These are phyloP conservation scores for Tipula unca DNA, from an alignment of 2,888 invertebrate genomes.

Conservation along the genomic window DNA sequence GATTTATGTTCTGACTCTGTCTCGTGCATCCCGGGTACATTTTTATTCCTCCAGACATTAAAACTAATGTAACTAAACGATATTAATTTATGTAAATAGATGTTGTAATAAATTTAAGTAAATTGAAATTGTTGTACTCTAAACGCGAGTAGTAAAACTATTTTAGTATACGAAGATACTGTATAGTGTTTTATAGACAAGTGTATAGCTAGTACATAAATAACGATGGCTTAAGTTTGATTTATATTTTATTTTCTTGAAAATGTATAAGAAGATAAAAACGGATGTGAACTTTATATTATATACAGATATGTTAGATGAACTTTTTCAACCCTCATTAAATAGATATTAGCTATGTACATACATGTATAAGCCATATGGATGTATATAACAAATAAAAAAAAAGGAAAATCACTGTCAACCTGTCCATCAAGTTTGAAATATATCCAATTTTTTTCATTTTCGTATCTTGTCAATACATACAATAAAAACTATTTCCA, in stretches of 20 bases:
- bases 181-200: no score
- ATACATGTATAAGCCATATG: not conserved
- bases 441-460: not conserved
- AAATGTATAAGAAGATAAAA: not conserved
- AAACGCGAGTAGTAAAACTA: not conserved
- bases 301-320: not conserved
- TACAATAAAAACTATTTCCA: not conserved
- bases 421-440: not conserved
- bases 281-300: not conserved
- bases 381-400: not conserved
- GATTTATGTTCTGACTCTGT: not conserved
- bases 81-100: slow-evolving; percentile 8
- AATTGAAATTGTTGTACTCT: not conserved
- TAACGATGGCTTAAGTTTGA: slow-evolving; percentile 14
- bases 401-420: not conserved
- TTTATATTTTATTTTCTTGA: not conserved
- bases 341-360: not conserved
- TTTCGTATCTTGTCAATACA: not conserved
- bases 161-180: not conserved
- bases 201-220: not conserved
- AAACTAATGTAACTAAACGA: not conserved
- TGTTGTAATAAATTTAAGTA: slow-evolving; percentile 8
- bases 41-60: not conserved
- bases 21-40: not conserved
- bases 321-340: not conserved